Base-by-base conservation (phyloP, 2,797 vertebrate genomes). In the Thamnophis elegans region DNA sequence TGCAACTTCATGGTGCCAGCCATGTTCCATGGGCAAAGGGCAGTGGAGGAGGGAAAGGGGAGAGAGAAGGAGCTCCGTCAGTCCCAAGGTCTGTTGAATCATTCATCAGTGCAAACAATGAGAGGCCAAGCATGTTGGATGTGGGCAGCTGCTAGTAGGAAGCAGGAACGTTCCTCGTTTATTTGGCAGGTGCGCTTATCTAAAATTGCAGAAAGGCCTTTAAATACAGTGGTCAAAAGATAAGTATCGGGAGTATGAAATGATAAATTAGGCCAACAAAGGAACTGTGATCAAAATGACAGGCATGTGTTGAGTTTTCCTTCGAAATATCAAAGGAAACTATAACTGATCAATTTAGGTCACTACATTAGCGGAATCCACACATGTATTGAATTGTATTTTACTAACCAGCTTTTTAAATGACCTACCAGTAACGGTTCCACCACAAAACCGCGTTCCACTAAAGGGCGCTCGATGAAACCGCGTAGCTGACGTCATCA, bases 91-190 rank as follows among this genome's bases (percentile, higher is more conserved):
- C 91, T 53, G 3, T 20, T 0, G 0, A 85, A n/a, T 89, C 87
- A 51, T 94, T 91, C 8, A 0, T 92, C 90, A 62, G 89, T 0
- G 3, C 14, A 53, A 22, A 85, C 54, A 32, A 91, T 90, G 87
- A 56, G 59, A 73, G 90, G 90, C 11, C 55, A 18, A 55, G 26
- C 32, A 42, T 56, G 82, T 13, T 53, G 25, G 22, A 56, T 7
- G 1, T 22, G 20, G 56, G 88, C 85, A 93, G 91, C 92, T 16
- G 42, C 92, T 11, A 14, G 26, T 0, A 20, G 54, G 62, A 62
- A 88, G 89, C 5, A 26, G 1, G 0, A 0, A 6, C 0, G 0
- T 0, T 2, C n/a, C n/a, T n/a, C n/a, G 26, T 95, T 93, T 93
- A 91, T 90, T 90, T 89, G 16, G 89, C 13, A 60, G 87, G 82